Percentiles rank a stretch among this genome's conserved stretches.
Evolutionary conservation across 2,797 vertebrate genomes (phyloP).

Genomic region (Natrix natrix): DNA sequence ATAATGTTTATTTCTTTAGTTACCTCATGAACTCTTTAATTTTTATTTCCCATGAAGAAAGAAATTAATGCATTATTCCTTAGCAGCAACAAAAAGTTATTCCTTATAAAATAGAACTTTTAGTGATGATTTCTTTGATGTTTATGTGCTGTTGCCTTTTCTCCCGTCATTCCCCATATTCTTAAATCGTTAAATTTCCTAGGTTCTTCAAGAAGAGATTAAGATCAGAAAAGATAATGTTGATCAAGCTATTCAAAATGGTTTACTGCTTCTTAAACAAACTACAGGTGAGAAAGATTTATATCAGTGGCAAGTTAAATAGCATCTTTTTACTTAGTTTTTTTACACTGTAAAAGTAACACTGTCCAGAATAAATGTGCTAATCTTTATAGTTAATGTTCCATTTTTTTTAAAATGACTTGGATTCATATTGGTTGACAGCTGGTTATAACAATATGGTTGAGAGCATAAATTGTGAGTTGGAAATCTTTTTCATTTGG

Average conservation of each 20-base stretch:
- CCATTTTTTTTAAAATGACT: neutral
- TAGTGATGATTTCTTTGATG: neutral
- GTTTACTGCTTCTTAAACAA: slow-evolving; percentile 94
- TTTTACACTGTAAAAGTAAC: neutral
- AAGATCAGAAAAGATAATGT: slow-evolving; percentile 85
- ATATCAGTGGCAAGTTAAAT: neutral
- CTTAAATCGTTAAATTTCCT: slow-evolving; percentile 41
- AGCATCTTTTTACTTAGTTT: too few relatives aligned
- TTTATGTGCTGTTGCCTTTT: neutral
- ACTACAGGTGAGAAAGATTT: slow-evolving; percentile 83
- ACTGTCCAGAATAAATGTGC: neutral
- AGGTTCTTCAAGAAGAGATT: slow-evolving; percentile 93
- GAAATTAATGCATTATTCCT: neutral
- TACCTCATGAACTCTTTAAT: neutral
- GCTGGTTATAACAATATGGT: neutral
- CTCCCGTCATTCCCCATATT: neutral
- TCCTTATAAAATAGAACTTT: neutral
- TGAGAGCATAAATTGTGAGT: neutral
- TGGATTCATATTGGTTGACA: neutral
- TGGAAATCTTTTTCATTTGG: neutral
- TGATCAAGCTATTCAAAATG: slow-evolving; percentile 90
- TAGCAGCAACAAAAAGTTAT: neutral
- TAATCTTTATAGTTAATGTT: neutral
- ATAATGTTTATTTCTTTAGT: neutral
- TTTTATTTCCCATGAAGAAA: neutral